Conservation (phyloP, 2,888 invertebrate genomes). For the Brachynemurus nebulosus region DNA sequence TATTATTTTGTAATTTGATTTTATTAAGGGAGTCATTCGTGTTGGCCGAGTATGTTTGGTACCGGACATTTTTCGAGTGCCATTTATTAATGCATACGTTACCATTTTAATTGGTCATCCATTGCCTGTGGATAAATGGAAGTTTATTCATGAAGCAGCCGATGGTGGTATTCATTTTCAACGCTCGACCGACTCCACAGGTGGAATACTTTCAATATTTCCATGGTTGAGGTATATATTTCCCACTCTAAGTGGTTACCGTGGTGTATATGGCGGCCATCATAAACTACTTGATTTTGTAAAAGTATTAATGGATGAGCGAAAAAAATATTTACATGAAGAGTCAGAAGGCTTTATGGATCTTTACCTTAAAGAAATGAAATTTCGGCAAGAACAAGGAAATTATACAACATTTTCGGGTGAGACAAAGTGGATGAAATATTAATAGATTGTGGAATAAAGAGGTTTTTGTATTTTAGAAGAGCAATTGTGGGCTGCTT, state of each 20-base stretch:
- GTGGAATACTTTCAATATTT: conserved; percentile 39
- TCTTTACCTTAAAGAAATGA: conserved; percentile 38
- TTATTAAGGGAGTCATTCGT: neutral
- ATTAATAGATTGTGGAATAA: no score
- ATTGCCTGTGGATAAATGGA: conserved; percentile 37
- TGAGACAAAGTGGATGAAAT: no score
- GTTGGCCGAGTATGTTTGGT: conserved; percentile 31
- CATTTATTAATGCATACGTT: conserved; percentile 41
- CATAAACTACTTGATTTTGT: conserved; percentile 36
- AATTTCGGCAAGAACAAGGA: neutral
- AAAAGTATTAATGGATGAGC: conserved; percentile 38
- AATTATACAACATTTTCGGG: conserved; percentile 31
- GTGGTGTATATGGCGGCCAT: conserved; percentile 34
- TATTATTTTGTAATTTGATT: no score
- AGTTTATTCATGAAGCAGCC: conserved; percentile 32
- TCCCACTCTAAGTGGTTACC: conserved; percentile 43
- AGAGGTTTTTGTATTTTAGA: no score
- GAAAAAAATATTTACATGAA: conserved; percentile 29
- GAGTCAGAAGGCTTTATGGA: conserved; percentile 46
- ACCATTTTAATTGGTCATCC: conserved; percentile 39
- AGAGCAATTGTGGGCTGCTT: conserved; percentile 53
- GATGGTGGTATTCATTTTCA: conserved; percentile 38
- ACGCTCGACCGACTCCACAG: conserved; percentile 41
- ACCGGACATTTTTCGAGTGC: conserved; percentile 40
- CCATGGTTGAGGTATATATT: conserved; percentile 47